Base-by-base conservation (phyloP, 2,888 invertebrate species). In the Seira ritae region DNA sequence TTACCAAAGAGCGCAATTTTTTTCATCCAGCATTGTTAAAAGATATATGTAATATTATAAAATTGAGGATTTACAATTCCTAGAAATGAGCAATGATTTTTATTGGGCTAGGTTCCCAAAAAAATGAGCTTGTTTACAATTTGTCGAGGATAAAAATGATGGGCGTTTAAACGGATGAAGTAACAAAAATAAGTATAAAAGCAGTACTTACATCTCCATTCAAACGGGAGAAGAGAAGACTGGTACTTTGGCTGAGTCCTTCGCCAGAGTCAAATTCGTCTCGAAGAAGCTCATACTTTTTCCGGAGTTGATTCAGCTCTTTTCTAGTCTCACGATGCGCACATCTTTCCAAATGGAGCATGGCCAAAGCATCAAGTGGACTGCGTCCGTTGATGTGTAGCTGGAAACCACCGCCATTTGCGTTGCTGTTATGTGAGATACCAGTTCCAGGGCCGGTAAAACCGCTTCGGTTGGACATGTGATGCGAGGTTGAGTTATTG, bases 331-430 rank as follows among this genome's bases (percentile, higher is more conserved):
- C 88, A 31, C 89, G 87, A 80, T 90, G 90, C 60, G 89, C 89
- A 80, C 89, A 89, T n/a, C 90, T 80, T 79, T 90, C 90, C 77
- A 90, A 78, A 50, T 90, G 89, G n/a, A 90, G 80, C 80, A 90
- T 88, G 20, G 89, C 89, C 37, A 89, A 85, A 6, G 90, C 89
- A 77, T 90, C 90, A 22, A 89, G 77, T 22, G 88, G 88, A 72
- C 87, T 88, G 24, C 88, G 71, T 65, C 88, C 87, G 55, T 88
- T 82, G 67, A 87, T 83, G 79, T 88, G 87, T 22, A 87, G 84
- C 62, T 88, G 85, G 31, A 86, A 84, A 3, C 84, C 81, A 20
- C 66, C 55, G 10, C 73, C 67, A 66, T 60, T 42, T 46, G 24
- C 23, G 20, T 72, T 76, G 42, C 46, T 71, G 31, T 8, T 31